Evolutionary conservation across 2,113 vertebrate genomes (phyloP), one percentile per base, ranked within the genome.

Genomic region (Hystrix brachyura): DNA sequence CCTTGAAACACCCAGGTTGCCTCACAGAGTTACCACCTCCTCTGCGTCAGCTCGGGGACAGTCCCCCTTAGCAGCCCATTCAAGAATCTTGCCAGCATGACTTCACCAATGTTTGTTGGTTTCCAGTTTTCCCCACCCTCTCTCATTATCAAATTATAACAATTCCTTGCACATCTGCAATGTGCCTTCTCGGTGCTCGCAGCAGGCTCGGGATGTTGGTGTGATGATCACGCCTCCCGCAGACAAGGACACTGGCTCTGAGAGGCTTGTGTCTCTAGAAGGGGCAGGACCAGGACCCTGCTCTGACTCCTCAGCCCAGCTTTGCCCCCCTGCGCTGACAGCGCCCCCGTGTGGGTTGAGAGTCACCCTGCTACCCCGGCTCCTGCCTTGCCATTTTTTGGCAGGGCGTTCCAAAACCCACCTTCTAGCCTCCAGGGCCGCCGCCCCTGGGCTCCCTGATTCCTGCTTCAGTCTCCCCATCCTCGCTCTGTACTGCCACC

Each of bases 141-240:
- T 38, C 72, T 92, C 14, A 2, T 65, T 46, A 46, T 46, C 34
- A 29, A 92, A 67, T 29, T 84, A 48, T 67, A 76, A 71, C 74
- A 48, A 12, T 25, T 7, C 38, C n/a, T 18, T 7, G n/a, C 76
- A 55, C 74, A 0, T n/a, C 8, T 0, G 6, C 11, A 7, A 10
- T 0, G 0, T 17, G 51, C 38, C 64, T 83, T 8, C 8, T 60
- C 1, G 5, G 25, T 38, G 57, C 94, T 60, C 14, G 17, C 19
- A 5, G 57, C 82, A 23, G 5, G 72, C 69, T 62, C n/a, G 21
- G 43, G 8, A 53, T 17, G 72, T 3, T 3, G 48, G 23, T 48
- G 14, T 5, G 1, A 18, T 12, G 29, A 29, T 1, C 3, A 25
- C 21, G 67, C 65, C 48, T 59, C 0, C 27, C 23, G 53, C n/a